Evolutionary conservation across 2,888 invertebrate species (phyloP).

Genomic region (Gerris lacustris): DNA sequence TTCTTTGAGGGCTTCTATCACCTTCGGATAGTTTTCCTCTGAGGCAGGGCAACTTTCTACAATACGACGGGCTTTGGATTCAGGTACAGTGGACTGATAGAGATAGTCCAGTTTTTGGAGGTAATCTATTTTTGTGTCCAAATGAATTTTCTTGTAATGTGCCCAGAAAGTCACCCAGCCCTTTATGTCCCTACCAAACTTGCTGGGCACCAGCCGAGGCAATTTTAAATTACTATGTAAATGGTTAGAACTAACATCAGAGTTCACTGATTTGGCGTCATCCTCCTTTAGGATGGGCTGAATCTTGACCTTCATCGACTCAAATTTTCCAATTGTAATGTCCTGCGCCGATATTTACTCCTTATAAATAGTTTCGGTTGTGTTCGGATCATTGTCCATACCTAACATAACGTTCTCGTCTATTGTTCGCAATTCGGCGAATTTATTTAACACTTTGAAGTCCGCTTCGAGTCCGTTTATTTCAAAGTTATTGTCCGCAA

Average conservation of each 20-base stretch:
- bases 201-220: not conserved
- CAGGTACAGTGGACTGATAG: not conserved
- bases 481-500: too few species aligned
- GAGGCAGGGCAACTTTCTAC: not conserved
- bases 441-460: too few species aligned
- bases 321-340: not conserved
- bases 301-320: not conserved
- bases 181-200: not conserved
- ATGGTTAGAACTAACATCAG: not conserved
- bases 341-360: not conserved
- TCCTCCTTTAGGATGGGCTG: not conserved
- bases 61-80: not conserved
- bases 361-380: not conserved
- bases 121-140: not conserved
- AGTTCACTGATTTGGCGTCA: not conserved
- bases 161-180: not conserved
- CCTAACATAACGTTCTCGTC: too few species aligned
- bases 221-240: not conserved
- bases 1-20: not conserved
- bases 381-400: not conserved
- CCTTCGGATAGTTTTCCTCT: not conserved
- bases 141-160: not conserved
- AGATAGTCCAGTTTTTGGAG: not conserved
- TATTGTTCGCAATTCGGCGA: too few species aligned
- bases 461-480: too few species aligned